These are phyloP conservation scores for Adoxophyes honmai DNA, from an alignment of 1,140 invertebrate genomes.

Conservation along the genomic window DNA sequence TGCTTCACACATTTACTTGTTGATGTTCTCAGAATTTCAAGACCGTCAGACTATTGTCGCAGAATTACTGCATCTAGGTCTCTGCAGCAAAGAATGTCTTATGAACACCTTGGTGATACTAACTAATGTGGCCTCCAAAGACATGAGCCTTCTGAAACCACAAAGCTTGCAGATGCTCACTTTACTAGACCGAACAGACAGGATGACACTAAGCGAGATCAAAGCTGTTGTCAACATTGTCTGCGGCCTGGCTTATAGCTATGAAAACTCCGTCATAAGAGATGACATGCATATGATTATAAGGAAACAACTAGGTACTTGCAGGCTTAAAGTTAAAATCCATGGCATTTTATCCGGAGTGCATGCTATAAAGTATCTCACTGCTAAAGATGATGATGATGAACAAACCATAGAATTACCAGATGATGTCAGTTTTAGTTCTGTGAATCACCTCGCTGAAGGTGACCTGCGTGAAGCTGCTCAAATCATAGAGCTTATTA, in stretches of 20 bases:
- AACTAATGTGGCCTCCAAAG: slow-evolving; percentile 57
- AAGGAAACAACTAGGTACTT: slow-evolving; percentile 66
- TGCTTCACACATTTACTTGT: slow-evolving; percentile 55
- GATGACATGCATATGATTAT: slow-evolving; percentile 74
- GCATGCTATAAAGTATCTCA: slow-evolving; percentile 70
- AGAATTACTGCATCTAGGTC: slow-evolving; percentile 54
- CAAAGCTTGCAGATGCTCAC: slow-evolving; percentile 68
- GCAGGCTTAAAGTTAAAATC: slow-evolving; percentile 56
- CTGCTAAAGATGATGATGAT: slow-evolving; percentile 36
- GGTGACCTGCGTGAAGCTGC: slow-evolving; percentile 64
- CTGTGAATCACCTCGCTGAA: slow-evolving; percentile 48
- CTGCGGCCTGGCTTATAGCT: slow-evolving; percentile 64
- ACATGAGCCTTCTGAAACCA: slow-evolving; percentile 59
- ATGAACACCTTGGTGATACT: slow-evolving; percentile 57
- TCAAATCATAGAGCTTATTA: slow-evolving; percentile 63
- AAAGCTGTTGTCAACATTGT: slow-evolving; percentile 68
- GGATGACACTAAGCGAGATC: slow-evolving; percentile 58
- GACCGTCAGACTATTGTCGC: slow-evolving; percentile 56
- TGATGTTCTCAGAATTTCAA: slow-evolving; percentile 59
- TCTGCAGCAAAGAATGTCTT: slow-evolving; percentile 57
- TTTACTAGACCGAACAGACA: slow-evolving; percentile 62
- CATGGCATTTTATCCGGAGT: slow-evolving; percentile 68
- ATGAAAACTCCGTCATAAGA: slow-evolving; percentile 63
- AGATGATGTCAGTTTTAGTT: slow-evolving; percentile 47
- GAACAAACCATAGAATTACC: slow-evolving; percentile 37